A percentile compares a stretch with the other conserved stretches of the same genome.
Evolutionary conservation across 2,797 vertebrate genomes (phyloP).

Genomic region (Amniataba percoides): DNA sequence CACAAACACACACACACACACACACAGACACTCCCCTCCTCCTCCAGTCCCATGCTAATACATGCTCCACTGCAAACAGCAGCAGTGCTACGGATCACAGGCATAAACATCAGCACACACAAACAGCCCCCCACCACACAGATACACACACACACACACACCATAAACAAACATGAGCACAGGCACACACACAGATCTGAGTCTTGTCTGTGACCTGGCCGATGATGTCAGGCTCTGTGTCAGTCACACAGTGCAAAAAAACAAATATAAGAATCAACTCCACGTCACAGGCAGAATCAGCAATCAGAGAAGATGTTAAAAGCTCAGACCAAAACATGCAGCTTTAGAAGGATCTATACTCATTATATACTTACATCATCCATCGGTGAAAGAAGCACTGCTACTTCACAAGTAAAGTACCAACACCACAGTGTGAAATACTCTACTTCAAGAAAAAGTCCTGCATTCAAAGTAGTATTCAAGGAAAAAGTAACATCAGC

Average conservation of each 20-base stretch:
- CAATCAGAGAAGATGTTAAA: neutral
- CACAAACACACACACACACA: slow-evolving; percentile 38
- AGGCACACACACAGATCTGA: slow-evolving; percentile 1
- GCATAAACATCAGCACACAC: slow-evolving; percentile 58
- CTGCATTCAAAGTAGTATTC: neutral
- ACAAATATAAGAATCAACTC: neutral
- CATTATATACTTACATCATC: neutral
- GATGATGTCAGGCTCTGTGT: slow-evolving; percentile 34
- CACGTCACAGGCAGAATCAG: neutral
- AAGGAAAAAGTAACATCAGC: neutral
- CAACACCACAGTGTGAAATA: neutral
- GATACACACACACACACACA: slow-evolving; percentile 2
- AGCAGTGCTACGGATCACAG: slow-evolving; percentile 57
- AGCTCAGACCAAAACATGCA: neutral
- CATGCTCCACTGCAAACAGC: slow-evolving; percentile 72
- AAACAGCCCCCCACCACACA: slow-evolving; percentile 22
- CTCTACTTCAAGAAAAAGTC: neutral
- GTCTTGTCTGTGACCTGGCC: slow-evolving; percentile 25
- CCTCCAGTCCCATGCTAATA: slow-evolving; percentile 71
- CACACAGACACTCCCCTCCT: slow-evolving; percentile 56
- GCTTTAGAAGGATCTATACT: neutral
- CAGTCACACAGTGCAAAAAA: slow-evolving; percentile 2
- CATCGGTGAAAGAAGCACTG: neutral
- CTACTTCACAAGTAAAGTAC: neutral
- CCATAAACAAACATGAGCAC: slow-evolving; percentile 20